Base-by-base conservation (phyloP, 2,888 invertebrate genomes). In the Tenthredo distinguenda region DNA sequence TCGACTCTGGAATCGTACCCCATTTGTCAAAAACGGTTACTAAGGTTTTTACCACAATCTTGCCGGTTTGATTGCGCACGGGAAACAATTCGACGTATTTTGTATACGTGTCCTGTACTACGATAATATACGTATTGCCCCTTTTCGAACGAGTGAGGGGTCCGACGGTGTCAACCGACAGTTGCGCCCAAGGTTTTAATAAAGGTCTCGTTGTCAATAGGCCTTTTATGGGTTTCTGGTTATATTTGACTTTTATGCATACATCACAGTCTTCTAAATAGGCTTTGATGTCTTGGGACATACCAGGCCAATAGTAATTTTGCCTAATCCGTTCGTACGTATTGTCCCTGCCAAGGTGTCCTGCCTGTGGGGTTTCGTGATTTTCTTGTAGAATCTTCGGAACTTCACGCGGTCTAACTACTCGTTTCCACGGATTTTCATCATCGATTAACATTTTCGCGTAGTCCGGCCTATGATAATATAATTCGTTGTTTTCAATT, bases 21-120 rank as follows among this genome's bases (percentile, higher is more conserved):
- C 85, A 85, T 5, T 55, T 47, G 18, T 87, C 76, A 21, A 87
- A 84, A n/a, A 85, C 21, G 0, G 71, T 43, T n/a, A 76, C 84
- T 12, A 79, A 58, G 5, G 37, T 26, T 55, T 84, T 85, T 12
- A 84, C 79, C 0, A 87, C 81, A 0, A 47, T 68, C 55, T 86
- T 82, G 1, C 85, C 86, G 0, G 77, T 85, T 9, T 65, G 55
- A 12, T 86, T 55, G 0, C 84, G 31, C n/a, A 86, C 72, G 1
- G 87, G 82, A 15, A 77, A 84, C 5, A 87, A 18, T 82, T 87
- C 85, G 3, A 87, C 15, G 18, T 47, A 86, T 12, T 86, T 87
- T 0, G 87, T 87, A n/a, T 85, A 86, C 15, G 82, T 9, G 50
- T 87, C 86, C 43, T 84, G 74, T 0, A 87, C 72, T 7, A 87